Base-by-base conservation (phyloP, 2,888 invertebrate genomes). In the Cremastinae sp. region DNA sequence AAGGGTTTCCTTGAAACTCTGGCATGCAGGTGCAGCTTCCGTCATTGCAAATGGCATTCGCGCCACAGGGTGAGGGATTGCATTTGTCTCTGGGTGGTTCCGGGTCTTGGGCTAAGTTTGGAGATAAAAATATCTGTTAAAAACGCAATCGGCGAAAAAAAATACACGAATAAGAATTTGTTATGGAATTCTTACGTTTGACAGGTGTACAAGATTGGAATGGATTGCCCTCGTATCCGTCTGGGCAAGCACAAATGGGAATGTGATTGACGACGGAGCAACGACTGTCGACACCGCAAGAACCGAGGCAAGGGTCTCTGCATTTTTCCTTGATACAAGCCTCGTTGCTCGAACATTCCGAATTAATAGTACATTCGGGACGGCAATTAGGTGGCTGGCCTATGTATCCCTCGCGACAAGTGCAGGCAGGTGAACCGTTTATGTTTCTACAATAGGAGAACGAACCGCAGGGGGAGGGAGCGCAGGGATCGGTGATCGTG, bases 131-230 rank as follows among this genome's bases (percentile, higher is more conserved):
- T 90, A 95, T 94, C 86, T 95, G 95, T 82, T 93, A 94, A 81
- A 92, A 95, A 18, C 10, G 49, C 53, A 94, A 94, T 47, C 93
- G 92, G 37, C 93, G 51, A 49, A 22, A 14, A n/a, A 14, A 12
- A n/a, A 16, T 22, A 4, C 20, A 5, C 0, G n/a, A n/a, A n/a
- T n/a, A n/a, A n/a, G n/a, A n/a, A n/a, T n/a, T n/a, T n/a, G n/a
- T n/a, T n/a, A n/a, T n/a, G 10, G 3, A 88, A 96, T 96, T 41
- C 94, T 94, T 78, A 94, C 95, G 78, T 93, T 93, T 86, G 95
- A 96, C 51, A 95, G 95, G 90, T 95, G 93, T 80, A 92, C 91
- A 87, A 95, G 96, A 91, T 95, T 95, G 85, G 95, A 55, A 94
- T 9, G 80, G 80, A 77, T 80, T 78, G n/a, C 80, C 80, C 10